Conservation (phyloP, 2,888 invertebrate species). For the Acronicta leporina region DNA sequence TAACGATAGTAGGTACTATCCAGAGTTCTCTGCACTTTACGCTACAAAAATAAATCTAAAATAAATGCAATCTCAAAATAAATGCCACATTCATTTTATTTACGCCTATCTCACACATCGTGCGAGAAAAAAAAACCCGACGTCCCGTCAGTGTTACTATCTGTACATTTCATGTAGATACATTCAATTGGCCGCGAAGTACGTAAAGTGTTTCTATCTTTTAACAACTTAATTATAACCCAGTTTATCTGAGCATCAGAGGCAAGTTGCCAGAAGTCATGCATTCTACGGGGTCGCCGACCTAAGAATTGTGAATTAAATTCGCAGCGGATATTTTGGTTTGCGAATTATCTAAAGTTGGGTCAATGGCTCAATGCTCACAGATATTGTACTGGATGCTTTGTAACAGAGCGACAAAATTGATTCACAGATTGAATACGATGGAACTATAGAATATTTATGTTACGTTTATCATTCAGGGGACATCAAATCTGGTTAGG, state of each 20-base stretch:
- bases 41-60: conserved; percentile 39
- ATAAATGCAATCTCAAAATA: conserved; percentile 48
- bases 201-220: conserved; percentile 52
- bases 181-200: conserved; percentile 45
- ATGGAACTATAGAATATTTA: not conserved
- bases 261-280: conserved; percentile 66
- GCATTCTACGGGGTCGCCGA: conserved; percentile 63
- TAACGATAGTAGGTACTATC: conserved; percentile 13
- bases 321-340: conserved; percentile 51
- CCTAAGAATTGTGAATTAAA: conserved; percentile 59
- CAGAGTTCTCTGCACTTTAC: conserved; percentile 30
- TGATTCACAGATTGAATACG: conserved; percentile 7
- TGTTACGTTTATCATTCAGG: not conserved
- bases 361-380: conserved; percentile 56
- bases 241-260: conserved; percentile 55
- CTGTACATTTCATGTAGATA: conserved; percentile 15
- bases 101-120: conserved; percentile 16
- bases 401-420: conserved; percentile 16
- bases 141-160: conserved; percentile 11
- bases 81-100: conserved; percentile 36
- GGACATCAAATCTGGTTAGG: too few relatives aligned
- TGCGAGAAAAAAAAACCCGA: conserved; percentile 28
- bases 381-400: conserved; percentile 35
- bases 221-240: conserved; percentile 62
- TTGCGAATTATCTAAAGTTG: conserved; percentile 49